Base-by-base conservation (phyloP, 1,140 invertebrate species). In the Vanessa atalanta region DNA sequence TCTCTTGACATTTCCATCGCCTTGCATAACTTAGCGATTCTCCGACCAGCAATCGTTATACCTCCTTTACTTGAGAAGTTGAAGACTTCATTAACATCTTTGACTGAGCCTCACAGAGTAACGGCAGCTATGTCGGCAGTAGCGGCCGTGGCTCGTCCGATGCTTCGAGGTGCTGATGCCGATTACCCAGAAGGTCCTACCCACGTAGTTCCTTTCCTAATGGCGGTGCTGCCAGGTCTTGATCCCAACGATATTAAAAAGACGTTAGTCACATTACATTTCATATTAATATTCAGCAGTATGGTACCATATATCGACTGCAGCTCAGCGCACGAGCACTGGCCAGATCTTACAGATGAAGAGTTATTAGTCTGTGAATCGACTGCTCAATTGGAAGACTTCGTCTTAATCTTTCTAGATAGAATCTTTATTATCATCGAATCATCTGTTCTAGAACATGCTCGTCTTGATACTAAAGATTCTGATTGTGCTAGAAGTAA, bases 241-340 rank as follows among this genome's bases (percentile, higher is more conserved):
- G 98, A 99, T 92, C 95, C 97, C 0, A 99, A 99, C 84, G 98
- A 99, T 89, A 94, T 96, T 47, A 95, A 95, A 72, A 99, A 99
- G 84, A 97, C 95, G 73, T 93, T 97, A 80, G 94, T 96, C 43
- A 95, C 97, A 0, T 95, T 98, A 77, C 95, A 96, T 86, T 95
- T 98, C 78, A 96, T 98, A 67, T 94, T 95, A 14, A 95, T 96
- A 14, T 96, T 98, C 82, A 94, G 95, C 2, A 95, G 95, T 50
- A 93, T 97, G 85, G 95, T 98, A 53, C 96, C 97, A 0, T 93
- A 98, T 16, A 95, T 97, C 1, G 97, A 99, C 84, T 98, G 96
- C 73, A 98, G 98, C 3, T 94, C 94, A 47, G 96, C 96, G 1
- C 93, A 94, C 23, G 94, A 95, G 11, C 80, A 94, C 76, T 94